Conservation (phyloP, 2,888 invertebrate species). For the Trissolcus japonicus region DNA sequence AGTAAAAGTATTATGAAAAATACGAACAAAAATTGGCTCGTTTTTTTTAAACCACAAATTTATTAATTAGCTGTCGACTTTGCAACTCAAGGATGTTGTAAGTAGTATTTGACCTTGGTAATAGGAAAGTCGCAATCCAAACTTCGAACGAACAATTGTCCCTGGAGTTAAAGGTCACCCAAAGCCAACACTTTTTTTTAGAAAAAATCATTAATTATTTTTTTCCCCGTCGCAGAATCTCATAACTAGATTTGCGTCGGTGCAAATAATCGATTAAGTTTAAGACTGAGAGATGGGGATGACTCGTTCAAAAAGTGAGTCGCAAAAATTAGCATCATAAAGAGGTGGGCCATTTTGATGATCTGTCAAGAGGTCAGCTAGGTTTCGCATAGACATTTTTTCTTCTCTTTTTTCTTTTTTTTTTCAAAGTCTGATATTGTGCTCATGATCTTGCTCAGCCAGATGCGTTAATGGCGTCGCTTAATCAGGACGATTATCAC, state of each 20-base stretch:
- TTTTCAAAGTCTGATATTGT: conserved; percentile 4
- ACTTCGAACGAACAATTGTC: background rate
- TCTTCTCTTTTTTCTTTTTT: conserved; percentile 3
- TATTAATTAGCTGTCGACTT: conserved; percentile 41
- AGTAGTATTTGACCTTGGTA: conserved; percentile 59
- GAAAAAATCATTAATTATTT: background rate
- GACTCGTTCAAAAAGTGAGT: conserved; percentile 6
- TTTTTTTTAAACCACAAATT: conserved; percentile 10
- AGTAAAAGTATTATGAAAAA: no score
- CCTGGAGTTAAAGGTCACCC: no score
- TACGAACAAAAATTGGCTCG: no score
- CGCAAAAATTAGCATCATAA: conserved; percentile 41
- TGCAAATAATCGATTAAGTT: no score
- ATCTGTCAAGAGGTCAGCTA: conserved; percentile 23
- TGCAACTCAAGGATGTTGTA: conserved; percentile 51
- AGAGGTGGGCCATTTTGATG: conserved; percentile 25
- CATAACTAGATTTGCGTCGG: no score
- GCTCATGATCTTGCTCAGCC: background rate
- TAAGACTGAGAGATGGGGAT: background rate
- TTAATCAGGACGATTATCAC: conserved; percentile 33
- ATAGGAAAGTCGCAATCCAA: conserved; percentile 19
- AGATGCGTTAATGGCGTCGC: conserved; percentile 34
- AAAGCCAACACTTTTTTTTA: background rate
- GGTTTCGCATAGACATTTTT: background rate
- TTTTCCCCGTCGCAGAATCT: background rate